Conservation (phyloP, 2,113 vertebrate genomes). For the Anthoscopus minutus region DNA sequence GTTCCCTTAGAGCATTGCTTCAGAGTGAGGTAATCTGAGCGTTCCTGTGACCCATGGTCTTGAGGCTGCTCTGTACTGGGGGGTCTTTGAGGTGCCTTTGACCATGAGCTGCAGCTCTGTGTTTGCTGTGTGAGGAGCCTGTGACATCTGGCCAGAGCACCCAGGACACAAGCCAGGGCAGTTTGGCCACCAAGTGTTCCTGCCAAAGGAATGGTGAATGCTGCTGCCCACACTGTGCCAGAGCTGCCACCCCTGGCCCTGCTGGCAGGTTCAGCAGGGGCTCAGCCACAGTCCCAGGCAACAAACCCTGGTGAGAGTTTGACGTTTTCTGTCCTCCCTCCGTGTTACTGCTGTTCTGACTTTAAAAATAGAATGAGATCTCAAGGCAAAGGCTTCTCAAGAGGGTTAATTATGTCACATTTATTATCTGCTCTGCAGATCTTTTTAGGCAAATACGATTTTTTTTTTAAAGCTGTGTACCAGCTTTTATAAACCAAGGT, state of each 20-base stretch:
- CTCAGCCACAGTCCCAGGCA: background rate
- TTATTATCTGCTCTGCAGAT: background rate
- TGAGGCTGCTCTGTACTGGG: background rate
- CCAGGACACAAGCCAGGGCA: background rate
- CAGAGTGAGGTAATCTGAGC: accelerated
- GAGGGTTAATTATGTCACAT: slow-evolving; percentile 26
- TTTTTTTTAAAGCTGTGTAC: background rate
- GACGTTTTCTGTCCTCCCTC: background rate
- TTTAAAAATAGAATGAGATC: slow-evolving; percentile 12
- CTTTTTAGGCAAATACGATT: background rate
- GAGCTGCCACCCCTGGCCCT: background rate
- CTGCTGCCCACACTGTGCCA: accelerated
- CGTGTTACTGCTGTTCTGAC: background rate
- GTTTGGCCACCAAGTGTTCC: background rate
- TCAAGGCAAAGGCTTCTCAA: slow-evolving; percentile 19
- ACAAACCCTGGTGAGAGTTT: background rate
- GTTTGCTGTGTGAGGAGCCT: background rate
- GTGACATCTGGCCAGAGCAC: background rate
- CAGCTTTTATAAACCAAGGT: background rate
- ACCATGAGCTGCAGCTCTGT: background rate
- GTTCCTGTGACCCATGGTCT: background rate
- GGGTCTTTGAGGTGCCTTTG: background rate
- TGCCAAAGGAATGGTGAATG: background rate
- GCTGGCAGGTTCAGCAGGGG: background rate
- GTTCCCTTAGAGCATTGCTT: background rate